These are phyloP conservation scores for Galeopterus variegatus DNA, from an alignment of 2,113 vertebrate species.

Conservation along the genomic window DNA sequence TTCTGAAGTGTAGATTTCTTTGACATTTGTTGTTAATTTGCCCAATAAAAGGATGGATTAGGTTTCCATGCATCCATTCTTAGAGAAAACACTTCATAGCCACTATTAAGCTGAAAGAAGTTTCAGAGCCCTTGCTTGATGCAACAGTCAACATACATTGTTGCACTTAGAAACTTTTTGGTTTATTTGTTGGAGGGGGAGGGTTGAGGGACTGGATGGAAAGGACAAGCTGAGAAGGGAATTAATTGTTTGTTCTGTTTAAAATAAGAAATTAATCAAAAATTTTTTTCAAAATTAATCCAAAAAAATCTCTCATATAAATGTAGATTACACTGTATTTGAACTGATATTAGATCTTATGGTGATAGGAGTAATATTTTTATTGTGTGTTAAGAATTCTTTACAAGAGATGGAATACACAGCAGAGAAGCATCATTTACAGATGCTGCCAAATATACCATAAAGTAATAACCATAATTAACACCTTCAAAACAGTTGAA, in stretches of 20 bases:
- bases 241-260: not conserved
- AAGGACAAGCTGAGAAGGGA: not conserved
- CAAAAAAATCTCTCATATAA: not conserved
- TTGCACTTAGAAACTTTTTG: not conserved
- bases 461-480: slow-evolving; percentile 21
- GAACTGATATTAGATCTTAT: not conserved
- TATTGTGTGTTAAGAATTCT: not conserved
- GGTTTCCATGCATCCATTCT: not conserved
- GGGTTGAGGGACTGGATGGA: not conserved
- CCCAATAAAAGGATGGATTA: not conserved
- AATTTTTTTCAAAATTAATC: not conserved
- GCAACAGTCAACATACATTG: not conserved
- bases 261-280: slow-evolving; percentile 28
- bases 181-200: not conserved
- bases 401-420: not conserved
- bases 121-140: not conserved
- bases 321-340: not conserved
- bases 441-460: not conserved
- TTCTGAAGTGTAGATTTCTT: not conserved
- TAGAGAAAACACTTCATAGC: not conserved
- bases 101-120: not conserved
- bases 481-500: not conserved
- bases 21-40: not conserved
- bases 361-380: not conserved
- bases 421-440: not conserved